Conservation (phyloP, 2,113 vertebrate species). For the Anhinga anhinga region DNA sequence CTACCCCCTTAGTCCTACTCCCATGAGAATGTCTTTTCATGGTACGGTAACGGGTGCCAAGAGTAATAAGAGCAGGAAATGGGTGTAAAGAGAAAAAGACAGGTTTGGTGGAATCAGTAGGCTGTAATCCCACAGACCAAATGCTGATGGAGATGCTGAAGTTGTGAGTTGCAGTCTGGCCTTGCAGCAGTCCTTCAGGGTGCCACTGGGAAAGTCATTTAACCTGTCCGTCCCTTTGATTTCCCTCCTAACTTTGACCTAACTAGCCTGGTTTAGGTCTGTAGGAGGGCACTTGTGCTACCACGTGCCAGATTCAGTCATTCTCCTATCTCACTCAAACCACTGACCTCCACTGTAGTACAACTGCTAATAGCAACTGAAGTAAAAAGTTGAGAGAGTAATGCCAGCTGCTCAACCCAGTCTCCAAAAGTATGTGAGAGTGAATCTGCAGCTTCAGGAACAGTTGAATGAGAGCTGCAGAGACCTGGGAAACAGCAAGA, state of each 20-base stretch:
- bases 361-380: background rate
- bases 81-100: background rate
- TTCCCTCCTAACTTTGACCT: background rate
- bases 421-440: background rate
- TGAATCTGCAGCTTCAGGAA: background rate
- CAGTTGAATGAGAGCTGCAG: background rate
- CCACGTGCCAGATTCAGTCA: background rate
- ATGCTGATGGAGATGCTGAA: background rate
- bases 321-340: background rate
- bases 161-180: rapidly evolving
- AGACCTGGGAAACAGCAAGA: background rate
- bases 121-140: background rate
- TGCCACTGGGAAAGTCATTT: background rate
- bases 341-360: background rate
- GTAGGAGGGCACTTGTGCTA: background rate
- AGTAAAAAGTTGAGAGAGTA: background rate
- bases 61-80: conserved; percentile 11
- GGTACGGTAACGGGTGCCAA: background rate
- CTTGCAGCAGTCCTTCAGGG: background rate
- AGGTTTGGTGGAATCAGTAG: background rate
- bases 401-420: background rate
- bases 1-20: background rate
- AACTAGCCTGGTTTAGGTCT: background rate
- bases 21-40: conserved; percentile 7
- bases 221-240: background rate